Percentiles rank a stretch among this genome's conserved stretches.
phyloP scores from a whole-genome alignment of 30 jellyfish, hydroid and myxozoan species.

The Calvadosia cruxmelitensis region DNA sequence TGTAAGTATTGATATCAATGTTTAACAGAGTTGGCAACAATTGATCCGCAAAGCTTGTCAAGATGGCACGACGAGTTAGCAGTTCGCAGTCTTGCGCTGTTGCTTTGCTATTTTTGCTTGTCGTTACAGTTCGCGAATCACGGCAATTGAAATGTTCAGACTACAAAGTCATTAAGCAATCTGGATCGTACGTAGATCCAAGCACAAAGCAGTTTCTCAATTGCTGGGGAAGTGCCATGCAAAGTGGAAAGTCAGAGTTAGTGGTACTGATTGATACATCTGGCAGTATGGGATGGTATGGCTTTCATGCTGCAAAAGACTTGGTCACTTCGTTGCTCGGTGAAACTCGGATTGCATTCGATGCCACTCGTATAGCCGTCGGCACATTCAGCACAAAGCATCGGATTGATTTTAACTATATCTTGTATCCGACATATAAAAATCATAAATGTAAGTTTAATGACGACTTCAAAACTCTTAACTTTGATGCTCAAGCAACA shows the following conservation, averaged over 20 bases:
- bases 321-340: conserved; percentile 59
- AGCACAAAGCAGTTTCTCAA: conserved; percentile 36
- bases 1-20: too few relatives aligned
- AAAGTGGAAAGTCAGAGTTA: conserved; percentile 76
- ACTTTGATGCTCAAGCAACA: conserved; percentile 44
- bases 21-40: too few relatives aligned
- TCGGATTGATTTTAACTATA: conserved; percentile 42
- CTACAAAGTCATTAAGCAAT: neutral
- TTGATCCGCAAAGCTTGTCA: too few relatives aligned
- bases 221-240: conserved; percentile 79
- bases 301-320: conserved; percentile 53
- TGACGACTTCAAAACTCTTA: conserved; percentile 46
- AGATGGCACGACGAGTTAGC: too few relatives aligned
- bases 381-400: conserved; percentile 53
- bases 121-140: neutral
- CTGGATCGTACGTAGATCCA: conserved; percentile 6
- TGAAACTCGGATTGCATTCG: conserved; percentile 70
- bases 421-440: conserved; percentile 36
- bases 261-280: conserved; percentile 73
- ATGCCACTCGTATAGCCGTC: conserved; percentile 87
- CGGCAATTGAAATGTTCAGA: neutral
- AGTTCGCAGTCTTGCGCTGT: too few relatives aligned
- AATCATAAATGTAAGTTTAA: conserved; percentile 72
- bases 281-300: conserved; percentile 74
- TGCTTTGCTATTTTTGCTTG: too few relatives aligned